These are phyloP conservation scores for Meteorus sp. DNA, from an alignment of 1,140 invertebrate species.

Conservation along the genomic window DNA sequence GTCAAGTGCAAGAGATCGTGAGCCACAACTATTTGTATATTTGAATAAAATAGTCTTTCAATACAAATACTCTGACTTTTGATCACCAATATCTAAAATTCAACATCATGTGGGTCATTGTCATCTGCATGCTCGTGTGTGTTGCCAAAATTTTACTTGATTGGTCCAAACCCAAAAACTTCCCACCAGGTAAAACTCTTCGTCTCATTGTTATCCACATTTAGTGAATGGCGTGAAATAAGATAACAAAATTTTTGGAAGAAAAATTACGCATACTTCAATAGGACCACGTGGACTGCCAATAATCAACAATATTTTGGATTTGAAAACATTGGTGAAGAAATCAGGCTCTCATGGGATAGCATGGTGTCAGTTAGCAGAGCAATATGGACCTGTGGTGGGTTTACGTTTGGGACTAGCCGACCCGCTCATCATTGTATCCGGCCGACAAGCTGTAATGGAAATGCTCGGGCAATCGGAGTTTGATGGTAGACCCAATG, in stretches of 20 bases:
- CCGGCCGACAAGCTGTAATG: conserved; percentile 43
- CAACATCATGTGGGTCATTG: conserved; percentile 12
- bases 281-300: conserved; percentile 50
- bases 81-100: too few relatives aligned
- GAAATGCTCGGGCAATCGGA: conserved; percentile 46
- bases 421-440: conserved; percentile 44
- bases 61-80: too few relatives aligned
- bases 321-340: conserved; percentile 42
- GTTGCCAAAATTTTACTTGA: conserved; percentile 32
- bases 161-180: conserved; percentile 26
- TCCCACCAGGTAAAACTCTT: conserved; percentile 38
- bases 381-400: conserved; percentile 49
- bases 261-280: conserved; percentile 13
- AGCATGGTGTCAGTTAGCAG: conserved; percentile 40
- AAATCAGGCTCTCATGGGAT: conserved; percentile 41
- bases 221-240: neutral
- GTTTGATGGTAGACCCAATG: conserved; percentile 50
- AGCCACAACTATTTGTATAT: neutral
- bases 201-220: neutral
- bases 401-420: conserved; percentile 42
- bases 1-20: neutral
- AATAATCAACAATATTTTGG: conserved; percentile 47
- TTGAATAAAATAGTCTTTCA: too few relatives aligned
- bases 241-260: neutral
- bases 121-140: neutral